phyloP scores from a whole-genome alignment of 2,797 vertebrate genomes.

The Gymnoscopelus microlampas region DNA sequence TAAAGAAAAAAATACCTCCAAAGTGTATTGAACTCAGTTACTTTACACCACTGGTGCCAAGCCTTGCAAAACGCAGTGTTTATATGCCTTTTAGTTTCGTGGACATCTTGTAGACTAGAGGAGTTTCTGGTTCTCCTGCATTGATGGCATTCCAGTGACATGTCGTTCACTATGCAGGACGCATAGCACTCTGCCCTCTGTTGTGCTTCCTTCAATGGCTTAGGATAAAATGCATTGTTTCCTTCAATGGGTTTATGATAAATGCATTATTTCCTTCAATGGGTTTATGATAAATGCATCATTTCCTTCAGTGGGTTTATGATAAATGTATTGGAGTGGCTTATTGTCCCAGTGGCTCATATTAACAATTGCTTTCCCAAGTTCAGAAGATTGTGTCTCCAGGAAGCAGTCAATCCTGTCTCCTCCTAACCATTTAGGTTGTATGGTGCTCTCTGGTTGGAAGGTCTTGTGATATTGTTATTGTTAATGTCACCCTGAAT shows the following conservation, averaged over 20 bases:
- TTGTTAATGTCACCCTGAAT: not conserved
- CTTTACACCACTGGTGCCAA: too few species aligned
- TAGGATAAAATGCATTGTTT: not conserved
- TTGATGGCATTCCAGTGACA: slow-evolving; percentile 68
- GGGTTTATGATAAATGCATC: not conserved
- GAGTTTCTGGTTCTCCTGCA: slow-evolving; percentile 75
- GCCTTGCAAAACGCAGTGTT: too few species aligned
- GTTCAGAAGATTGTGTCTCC: not conserved
- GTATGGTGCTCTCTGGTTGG: too few species aligned
- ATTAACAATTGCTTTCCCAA: too few species aligned
- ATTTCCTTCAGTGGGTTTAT: not conserved
- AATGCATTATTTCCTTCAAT: not conserved
- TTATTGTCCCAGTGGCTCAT: too few species aligned
- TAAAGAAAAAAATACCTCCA: too few species aligned
- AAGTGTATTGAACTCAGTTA: too few species aligned
- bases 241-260: not conserved
- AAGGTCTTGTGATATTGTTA: not conserved
- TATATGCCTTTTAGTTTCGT: slow-evolving; percentile 31
- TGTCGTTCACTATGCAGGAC: not conserved
- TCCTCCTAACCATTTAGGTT: too few species aligned
- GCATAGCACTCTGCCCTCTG: not conserved
- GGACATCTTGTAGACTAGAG: slow-evolving; percentile 33
- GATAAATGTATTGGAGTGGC: not conserved
- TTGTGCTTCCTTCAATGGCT: not conserved
- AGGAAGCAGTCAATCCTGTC: too few species aligned